Base-by-base conservation (phyloP, 2,113 vertebrate species). In the Callocephalon fimbriatum region DNA sequence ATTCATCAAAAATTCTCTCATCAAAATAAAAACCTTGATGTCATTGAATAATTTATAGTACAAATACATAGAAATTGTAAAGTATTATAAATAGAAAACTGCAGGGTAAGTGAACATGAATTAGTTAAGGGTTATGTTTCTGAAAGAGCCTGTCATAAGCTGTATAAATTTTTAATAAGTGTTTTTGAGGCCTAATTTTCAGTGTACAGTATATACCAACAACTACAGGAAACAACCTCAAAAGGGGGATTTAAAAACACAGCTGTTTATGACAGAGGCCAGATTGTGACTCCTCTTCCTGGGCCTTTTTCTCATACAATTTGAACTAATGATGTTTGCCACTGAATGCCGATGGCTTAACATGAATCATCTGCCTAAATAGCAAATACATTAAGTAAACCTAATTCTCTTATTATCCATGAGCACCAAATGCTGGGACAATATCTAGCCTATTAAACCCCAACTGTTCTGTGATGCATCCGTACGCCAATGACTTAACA, bases 11-110 rank as follows among this genome's bases (percentile, higher is more conserved):
- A 98, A 98, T 98, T 98, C 98, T 97, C 98, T 98, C 98, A 98
- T 98, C 98, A 98, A 98, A 98, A 98, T 98, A 98, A 98, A 98
- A 98, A 98, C 98, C 97, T 98, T 97, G 98, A 98, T 98, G 97
- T 97, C 97, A 97, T 96, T 98, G 98, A 98, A 98, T 98, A 98
- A 98, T 98, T 98, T 98, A 98, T 98, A 97, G 93, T 97, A 98
- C 98, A 98, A 98, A 98, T 97, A 98, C 98, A 98, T 65, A 98
- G 97, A 98, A 98, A 98, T 98, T 98, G 97, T 98, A 97, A 98
- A 98, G 98, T 98, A 98, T 97, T 98, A 98, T 98, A 98, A 98
- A 98, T 98, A 98, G 98, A 98, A 98, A 98, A 98, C 97, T 98
- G 98, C 98, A 98, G 98, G 97, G 98, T 98, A 98, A 98, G 97